A percentile compares a stretch with the other conserved stretches of the same genome.
Evolutionary conservation across 2,797 vertebrate species (phyloP).

Genomic region (Myotis myotis): DNA sequence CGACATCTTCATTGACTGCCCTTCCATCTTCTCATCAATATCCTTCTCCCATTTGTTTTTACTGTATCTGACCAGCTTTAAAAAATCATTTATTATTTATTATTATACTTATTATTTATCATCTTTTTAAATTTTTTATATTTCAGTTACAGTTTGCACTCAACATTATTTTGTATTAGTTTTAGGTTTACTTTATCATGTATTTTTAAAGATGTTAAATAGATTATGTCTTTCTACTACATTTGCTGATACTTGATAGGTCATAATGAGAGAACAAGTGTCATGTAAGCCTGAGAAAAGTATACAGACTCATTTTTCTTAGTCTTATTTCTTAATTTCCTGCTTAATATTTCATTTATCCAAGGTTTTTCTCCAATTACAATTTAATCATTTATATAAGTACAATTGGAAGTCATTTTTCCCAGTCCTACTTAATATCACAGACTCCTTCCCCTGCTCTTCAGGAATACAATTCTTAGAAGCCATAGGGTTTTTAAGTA

Average conservation of each 20-base stretch:
- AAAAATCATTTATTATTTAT: background rate
- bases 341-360: background rate
- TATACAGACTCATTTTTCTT: background rate
- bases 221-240: background rate
- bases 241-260: background rate
- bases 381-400: background rate
- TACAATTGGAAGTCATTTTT: background rate
- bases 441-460: background rate
- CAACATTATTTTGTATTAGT: background rate
- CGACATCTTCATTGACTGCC: background rate
- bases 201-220: background rate
- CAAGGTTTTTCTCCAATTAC: conserved; percentile 12
- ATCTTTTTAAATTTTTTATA: background rate
- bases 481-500: conserved; percentile 38
- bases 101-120: background rate
- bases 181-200: background rate
- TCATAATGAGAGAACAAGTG: background rate
- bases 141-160: background rate
- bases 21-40: background rate
- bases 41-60: background rate
- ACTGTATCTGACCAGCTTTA: background rate
- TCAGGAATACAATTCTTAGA: background rate
- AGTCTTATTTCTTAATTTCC: background rate
- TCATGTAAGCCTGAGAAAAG: background rate
- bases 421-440: background rate